Evolutionary conservation across 2,888 invertebrate genomes (phyloP).

Genomic region (Rutpela maculata): DNA sequence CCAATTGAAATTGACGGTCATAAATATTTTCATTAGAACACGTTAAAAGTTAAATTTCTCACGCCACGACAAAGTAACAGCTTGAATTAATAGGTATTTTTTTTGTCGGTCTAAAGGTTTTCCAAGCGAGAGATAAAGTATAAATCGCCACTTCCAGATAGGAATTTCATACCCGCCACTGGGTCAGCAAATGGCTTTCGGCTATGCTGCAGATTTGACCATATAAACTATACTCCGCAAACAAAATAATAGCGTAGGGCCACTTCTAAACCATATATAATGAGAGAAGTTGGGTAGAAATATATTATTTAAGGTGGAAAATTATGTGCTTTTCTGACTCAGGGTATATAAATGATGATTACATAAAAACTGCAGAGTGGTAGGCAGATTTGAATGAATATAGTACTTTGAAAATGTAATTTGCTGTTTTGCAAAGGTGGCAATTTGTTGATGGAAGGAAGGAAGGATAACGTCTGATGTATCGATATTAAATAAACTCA

Average conservation of each 20-base stretch:
- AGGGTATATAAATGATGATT: constrained; percentile 10
- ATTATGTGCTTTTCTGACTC: background rate
- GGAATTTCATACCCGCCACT: constrained; percentile 10
- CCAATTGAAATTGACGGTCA: no score
- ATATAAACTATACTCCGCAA: constrained; percentile 36
- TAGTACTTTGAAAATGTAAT: constrained; percentile 1
- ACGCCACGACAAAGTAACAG: no score
- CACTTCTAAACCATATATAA: constrained; percentile 33
- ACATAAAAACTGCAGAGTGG: constrained; percentile 7
- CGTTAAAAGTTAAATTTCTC: no score
- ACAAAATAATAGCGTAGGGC: constrained; percentile 34
- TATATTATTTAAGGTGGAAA: constrained; percentile 16
- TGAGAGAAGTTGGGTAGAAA: constrained; percentile 11
- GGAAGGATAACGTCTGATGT: background rate
- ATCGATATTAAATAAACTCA: background rate
- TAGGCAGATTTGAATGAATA: constrained; percentile 3
- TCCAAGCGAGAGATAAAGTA: no score
- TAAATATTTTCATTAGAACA: no score
- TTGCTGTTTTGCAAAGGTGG: background rate
- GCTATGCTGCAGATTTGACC: constrained; percentile 26
- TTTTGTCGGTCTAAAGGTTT: no score
- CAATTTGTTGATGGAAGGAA: background rate
- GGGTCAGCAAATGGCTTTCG: constrained; percentile 29
- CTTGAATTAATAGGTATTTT: no score
- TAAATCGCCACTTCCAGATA: background rate